Evolutionary conservation across 2,797 vertebrate species (phyloP).

Genomic region (Bradypodion pumilum): DNA sequence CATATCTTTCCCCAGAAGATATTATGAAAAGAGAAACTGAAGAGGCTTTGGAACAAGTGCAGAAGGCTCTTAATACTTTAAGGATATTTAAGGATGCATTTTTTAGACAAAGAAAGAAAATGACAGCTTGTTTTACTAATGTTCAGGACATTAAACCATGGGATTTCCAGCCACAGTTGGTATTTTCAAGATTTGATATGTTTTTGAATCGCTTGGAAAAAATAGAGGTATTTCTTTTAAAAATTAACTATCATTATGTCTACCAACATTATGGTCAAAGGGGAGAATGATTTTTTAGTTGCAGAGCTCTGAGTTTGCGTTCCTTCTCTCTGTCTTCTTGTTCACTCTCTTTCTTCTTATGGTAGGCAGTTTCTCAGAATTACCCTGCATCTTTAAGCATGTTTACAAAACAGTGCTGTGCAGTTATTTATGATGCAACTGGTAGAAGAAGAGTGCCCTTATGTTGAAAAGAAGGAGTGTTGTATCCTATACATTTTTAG

Average conservation of each 20-base stretch:
- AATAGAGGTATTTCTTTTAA: constrained; percentile 76
- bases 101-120: constrained; percentile 74
- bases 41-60: constrained; percentile 79
- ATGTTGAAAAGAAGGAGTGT: too few species aligned
- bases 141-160: constrained; percentile 69
- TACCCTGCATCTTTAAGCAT: too few species aligned
- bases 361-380: too few species aligned
- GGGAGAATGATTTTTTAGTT: too few species aligned
- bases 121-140: constrained; percentile 68
- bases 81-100: constrained; percentile 78
- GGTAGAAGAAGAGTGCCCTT: too few species aligned
- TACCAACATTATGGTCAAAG: background rate
- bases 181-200: constrained; percentile 80
- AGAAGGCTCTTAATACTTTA: constrained; percentile 72
- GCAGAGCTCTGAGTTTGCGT: too few species aligned
- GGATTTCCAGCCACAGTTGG: constrained; percentile 83
- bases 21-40: constrained; percentile 80
- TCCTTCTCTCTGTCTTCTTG: too few species aligned
- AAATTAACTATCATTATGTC: background rate
- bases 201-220: constrained; percentile 79
- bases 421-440: too few species aligned
- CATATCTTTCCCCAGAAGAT: constrained; percentile 77
- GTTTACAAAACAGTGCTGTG: too few species aligned
- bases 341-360: too few species aligned
- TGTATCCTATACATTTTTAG: too few species aligned